phyloP scores from a whole-genome alignment of 1,140 invertebrate genomes.

The Aphelinus atriplicis region DNA sequence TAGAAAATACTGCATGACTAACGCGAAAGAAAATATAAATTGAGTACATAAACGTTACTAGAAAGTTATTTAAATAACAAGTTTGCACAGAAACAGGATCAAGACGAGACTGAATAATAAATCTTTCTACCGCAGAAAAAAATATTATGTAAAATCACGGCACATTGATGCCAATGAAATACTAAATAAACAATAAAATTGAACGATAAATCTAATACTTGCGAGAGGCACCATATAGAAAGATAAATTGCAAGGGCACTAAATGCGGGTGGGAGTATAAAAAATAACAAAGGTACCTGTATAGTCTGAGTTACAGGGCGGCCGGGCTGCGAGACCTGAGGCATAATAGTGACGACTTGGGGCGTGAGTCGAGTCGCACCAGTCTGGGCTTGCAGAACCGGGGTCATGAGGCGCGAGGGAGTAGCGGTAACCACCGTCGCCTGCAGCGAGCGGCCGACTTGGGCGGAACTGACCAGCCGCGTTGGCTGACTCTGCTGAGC shows the following conservation, averaged over 20 bases:
- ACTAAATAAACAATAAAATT: too few relatives aligned
- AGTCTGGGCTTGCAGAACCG: slow-evolving; percentile 53
- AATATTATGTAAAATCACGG: too few relatives aligned
- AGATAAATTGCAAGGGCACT: background rate
- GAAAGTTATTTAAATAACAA: too few relatives aligned
- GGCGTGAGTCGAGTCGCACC: slow-evolving; percentile 47
- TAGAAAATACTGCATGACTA: too few relatives aligned
- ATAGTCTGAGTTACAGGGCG: slow-evolving; percentile 57
- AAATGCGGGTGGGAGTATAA: too few relatives aligned
- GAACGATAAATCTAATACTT: too few relatives aligned
- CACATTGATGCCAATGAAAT: too few relatives aligned
- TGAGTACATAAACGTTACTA: too few relatives aligned
- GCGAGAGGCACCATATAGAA: background rate
- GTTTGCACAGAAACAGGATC: too few relatives aligned
- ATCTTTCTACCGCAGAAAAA: too few relatives aligned
- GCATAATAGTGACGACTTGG: slow-evolving; percentile 50
- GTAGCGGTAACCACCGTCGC: slow-evolving; percentile 56
- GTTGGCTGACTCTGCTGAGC: slow-evolving; percentile 46
- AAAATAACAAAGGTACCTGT: slow-evolving; percentile 48
- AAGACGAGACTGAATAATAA: too few relatives aligned
- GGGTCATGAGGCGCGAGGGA: slow-evolving; percentile 58
- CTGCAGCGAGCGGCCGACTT: slow-evolving; percentile 58
- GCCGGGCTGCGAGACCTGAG: slow-evolving; percentile 51
- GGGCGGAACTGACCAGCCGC: slow-evolving; percentile 47
- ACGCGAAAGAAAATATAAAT: too few relatives aligned